Base-by-base conservation (phyloP, 2,113 vertebrate species). In the Litocranius walleri region DNA sequence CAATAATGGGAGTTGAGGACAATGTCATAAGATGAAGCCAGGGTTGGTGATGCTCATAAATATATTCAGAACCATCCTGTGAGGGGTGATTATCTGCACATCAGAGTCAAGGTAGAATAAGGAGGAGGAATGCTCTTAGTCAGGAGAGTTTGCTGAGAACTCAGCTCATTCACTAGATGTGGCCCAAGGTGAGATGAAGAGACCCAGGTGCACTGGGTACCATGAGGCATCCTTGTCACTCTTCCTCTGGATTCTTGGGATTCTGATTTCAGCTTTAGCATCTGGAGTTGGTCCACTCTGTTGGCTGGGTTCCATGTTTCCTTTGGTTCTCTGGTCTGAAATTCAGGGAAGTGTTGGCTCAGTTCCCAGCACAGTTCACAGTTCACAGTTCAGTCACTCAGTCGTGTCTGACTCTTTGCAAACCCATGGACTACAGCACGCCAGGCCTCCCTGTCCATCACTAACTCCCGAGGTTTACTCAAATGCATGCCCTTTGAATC, bases 31-130 rank as follows among this genome's bases (percentile, higher is more conserved):
- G 67, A 71, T 74, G 36, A 95, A 93, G 64, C 77, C 67, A 92
- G 33, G 17, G n/a, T 61, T 21, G 88, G 78, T 29, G 33, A 23
- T 43, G 61, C 25, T 74, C 81, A 91, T 45, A 93, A 85, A 33
- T 56, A 81, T 71, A 77, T 83, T 77, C 82, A 62, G 83, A 21
- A 27, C 77, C 59, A 29, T 8, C 93, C 77, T 40, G 25, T 25
- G 52, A 80, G 90, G 93, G 48, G 45, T 64, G 82, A 96, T 77
- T 64, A 61, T 71, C 21, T 80, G 87, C 86, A 71, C 87, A 91
- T 84, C 61, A 91, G 27, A 67, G 91, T 13, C 14, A 54, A 90
- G 52, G 88, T n/a, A 29, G 3, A 45, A 16, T 16, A 43, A 57
- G 40, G 19, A 21, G 25, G 27, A 40, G 3, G 3, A 3, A 16